These are phyloP conservation scores for Pao palembangensis DNA, from an alignment of 2,113 vertebrate species.

Conservation along the genomic window DNA sequence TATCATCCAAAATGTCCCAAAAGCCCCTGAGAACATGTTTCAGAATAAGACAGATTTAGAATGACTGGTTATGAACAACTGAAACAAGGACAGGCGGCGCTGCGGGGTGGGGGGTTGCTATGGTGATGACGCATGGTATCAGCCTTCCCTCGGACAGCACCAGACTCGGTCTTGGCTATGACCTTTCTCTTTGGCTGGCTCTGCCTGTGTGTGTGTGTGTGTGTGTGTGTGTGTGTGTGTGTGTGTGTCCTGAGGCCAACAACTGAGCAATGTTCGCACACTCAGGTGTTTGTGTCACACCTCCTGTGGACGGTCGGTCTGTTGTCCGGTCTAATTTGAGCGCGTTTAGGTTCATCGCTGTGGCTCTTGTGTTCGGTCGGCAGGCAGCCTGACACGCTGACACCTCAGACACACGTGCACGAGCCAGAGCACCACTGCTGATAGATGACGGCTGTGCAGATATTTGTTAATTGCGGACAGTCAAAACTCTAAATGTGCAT, in stretches of 20 bases:
- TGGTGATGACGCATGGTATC: constrained; percentile 41
- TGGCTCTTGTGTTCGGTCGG: constrained; percentile 10
- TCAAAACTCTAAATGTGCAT: background rate
- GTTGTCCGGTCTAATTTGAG: constrained; percentile 9
- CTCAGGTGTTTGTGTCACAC: background rate
- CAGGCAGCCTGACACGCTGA: constrained; percentile 35
- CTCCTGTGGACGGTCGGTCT: constrained; percentile 20
- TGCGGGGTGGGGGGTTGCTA: constrained; percentile 41
- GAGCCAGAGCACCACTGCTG: constrained; percentile 22
- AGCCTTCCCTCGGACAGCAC: constrained; percentile 18
- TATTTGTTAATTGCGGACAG: background rate
- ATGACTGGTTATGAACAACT: no score
- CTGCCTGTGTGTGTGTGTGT: constrained; percentile 9
- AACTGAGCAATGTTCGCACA: constrained; percentile 3
- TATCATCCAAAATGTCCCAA: no score
- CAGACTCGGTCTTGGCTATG: constrained; percentile 33
- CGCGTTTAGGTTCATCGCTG: constrained; percentile 16
- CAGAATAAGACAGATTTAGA: constrained; percentile 39
- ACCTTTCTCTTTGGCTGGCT: constrained; percentile 50
- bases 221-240: constrained; percentile 7
- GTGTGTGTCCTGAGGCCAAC: constrained; percentile 3
- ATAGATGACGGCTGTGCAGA: background rate
- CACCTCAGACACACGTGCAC: constrained; percentile 40
- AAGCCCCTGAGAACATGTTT: no score
- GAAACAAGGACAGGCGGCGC: constrained; percentile 27